Evolutionary conservation across 2,888 invertebrate species (phyloP).

Genomic region (Aricia artaxerxes): DNA sequence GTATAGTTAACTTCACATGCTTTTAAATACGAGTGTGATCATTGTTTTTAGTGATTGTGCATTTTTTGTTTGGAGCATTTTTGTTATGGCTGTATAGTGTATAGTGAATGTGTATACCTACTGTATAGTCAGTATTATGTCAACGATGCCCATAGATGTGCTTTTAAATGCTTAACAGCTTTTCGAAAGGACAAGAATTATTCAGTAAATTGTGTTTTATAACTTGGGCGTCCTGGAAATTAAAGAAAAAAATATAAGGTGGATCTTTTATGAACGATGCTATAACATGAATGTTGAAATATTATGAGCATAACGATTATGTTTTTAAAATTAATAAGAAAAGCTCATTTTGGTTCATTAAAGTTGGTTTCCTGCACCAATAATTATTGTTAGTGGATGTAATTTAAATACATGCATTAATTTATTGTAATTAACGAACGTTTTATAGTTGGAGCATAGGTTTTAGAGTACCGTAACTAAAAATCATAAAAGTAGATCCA

Average conservation of each 20-base stretch:
- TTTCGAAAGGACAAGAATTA: not conserved
- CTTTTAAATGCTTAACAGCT: not conserved
- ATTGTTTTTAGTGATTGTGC: not conserved
- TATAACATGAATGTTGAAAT: not conserved
- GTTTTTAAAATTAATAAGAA: not conserved
- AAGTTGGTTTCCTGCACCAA: not conserved
- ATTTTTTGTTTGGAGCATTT: not conserved
- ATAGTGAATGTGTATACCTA: too few species aligned
- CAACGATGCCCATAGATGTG: not conserved
- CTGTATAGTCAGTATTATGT: not conserved
- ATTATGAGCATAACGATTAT: not conserved
- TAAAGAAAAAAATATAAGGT: not conserved
- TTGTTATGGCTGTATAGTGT: not conserved
- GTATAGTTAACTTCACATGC: too few species aligned
- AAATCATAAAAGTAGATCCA: too few species aligned
- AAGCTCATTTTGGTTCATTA: not conserved
- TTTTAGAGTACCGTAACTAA: not conserved
- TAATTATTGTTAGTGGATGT: not conserved
- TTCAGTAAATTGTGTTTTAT: not conserved
- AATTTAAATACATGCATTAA: not conserved
- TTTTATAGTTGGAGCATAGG: not conserved
- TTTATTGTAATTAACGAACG: not conserved
- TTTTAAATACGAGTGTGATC: too few species aligned
- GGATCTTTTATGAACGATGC: not conserved
- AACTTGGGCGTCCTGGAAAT: not conserved